Percentiles rank a stretch among this genome's conserved stretches.
Conservation (phyloP, 2,113 vertebrate species). For the Ovis aries region DNA sequence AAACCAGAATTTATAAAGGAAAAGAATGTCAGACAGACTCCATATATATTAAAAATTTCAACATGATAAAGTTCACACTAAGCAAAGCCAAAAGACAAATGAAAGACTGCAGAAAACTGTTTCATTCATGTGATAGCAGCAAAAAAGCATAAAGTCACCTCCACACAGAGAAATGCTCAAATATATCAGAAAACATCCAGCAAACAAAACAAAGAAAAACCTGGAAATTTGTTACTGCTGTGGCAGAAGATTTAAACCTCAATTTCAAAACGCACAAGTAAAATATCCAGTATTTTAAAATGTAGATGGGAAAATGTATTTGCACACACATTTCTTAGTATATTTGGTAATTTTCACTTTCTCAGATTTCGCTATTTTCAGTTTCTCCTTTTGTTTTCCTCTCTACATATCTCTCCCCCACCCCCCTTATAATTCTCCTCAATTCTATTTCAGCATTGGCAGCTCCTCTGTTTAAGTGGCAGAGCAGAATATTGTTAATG, state of each 20-base stretch:
- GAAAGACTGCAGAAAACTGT: not conserved
- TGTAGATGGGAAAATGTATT: not conserved
- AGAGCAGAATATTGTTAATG: not conserved
- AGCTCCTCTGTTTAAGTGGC: not conserved
- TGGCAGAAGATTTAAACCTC: not conserved
- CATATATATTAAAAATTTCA: not conserved
- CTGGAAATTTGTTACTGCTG: not conserved
- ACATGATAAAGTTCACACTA: not conserved
- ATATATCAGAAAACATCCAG: not conserved
- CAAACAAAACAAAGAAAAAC: not conserved
- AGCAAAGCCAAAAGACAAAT: not conserved
- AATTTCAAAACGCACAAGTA: not conserved
- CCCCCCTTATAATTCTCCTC: not conserved
- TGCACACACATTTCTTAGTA: not conserved
- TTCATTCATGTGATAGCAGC: not conserved
- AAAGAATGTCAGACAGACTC: not conserved
- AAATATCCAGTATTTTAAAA: not conserved
- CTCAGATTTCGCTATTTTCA: not conserved
- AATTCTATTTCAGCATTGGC: not conserved
- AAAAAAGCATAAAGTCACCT: not conserved
- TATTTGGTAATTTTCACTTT: not conserved
- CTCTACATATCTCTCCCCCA: not conserved
- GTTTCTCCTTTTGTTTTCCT: not conserved
- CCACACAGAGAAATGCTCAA: not conserved
- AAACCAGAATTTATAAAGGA: not conserved